Percentiles rank a stretch among this genome's conserved stretches.
Evolutionary conservation across 2,797 vertebrate genomes (phyloP).

Genomic region (Spinus pinus): DNA sequence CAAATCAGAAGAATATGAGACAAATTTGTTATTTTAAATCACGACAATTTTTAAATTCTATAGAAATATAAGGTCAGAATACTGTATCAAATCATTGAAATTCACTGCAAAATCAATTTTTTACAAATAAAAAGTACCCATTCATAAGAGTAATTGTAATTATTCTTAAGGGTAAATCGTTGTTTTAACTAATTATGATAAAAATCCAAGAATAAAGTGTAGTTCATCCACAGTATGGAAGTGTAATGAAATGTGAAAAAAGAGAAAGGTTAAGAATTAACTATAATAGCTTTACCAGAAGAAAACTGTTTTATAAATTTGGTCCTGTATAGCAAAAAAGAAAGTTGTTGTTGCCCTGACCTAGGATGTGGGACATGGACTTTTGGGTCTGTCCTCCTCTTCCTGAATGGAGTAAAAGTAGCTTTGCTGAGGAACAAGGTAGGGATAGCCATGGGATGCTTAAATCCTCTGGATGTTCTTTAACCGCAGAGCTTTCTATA

Average conservation of each 20-base stretch:
- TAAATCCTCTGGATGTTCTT: not conserved
- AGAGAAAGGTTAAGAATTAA: not conserved
- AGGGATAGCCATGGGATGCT: not conserved
- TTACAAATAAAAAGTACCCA: not conserved
- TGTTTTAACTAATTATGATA: not conserved
- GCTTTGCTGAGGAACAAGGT: not conserved
- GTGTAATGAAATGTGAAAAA: not conserved
- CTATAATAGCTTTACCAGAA: not conserved
- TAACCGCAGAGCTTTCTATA: not conserved
- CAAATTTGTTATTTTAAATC: not conserved
- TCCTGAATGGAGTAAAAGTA: not conserved
- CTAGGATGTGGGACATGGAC: not conserved
- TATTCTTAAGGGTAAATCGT: not conserved
- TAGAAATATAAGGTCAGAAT: not conserved
- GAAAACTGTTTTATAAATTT: not conserved
- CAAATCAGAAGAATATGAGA: not conserved
- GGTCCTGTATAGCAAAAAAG: not conserved
- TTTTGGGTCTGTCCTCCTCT: not conserved
- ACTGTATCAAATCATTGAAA: not conserved
- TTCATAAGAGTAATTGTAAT: not conserved
- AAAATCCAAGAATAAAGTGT: not conserved
- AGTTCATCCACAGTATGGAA: not conserved
- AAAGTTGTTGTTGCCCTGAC: not conserved
- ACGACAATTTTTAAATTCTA: not conserved
- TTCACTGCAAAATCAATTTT: not conserved